Conservation (phyloP, 1,140 invertebrate genomes). For the Micrasema longulum region DNA sequence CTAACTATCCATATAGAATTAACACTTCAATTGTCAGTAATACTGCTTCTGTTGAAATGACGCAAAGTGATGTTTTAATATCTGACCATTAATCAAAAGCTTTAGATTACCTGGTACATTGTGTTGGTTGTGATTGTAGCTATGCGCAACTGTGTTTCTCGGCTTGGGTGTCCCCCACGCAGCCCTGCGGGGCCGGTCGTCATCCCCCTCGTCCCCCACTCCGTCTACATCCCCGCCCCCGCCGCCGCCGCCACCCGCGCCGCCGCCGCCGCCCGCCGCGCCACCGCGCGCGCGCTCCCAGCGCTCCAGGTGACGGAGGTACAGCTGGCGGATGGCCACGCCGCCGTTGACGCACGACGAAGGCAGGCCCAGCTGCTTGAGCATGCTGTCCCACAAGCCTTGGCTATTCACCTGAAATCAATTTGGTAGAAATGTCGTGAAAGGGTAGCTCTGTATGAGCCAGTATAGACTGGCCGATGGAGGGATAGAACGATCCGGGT, state of each 20-base stretch:
- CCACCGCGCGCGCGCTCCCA: slow-evolving; percentile 58
- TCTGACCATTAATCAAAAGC: no score
- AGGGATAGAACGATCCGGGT: no score
- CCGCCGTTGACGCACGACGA: slow-evolving; percentile 84
- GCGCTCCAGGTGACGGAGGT: slow-evolving; percentile 81
- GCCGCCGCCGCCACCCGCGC: slow-evolving; percentile 25
- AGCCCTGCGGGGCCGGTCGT: slow-evolving; percentile 77
- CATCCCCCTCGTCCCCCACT: slow-evolving; percentile 80
- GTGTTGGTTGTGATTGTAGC: slow-evolving; percentile 88
- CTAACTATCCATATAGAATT: no score
- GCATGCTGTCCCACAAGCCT: slow-evolving; percentile 86
- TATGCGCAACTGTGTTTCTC: slow-evolving; percentile 75
- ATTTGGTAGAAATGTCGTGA: no score
- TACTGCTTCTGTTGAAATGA: no score
- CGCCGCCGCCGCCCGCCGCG: not conserved
- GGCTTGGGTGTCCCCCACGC: slow-evolving; percentile 72
- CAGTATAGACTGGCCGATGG: no score
- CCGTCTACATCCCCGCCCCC: slow-evolving; percentile 85
- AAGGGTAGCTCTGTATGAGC: no score
- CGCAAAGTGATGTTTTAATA: no score
- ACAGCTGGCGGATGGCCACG: slow-evolving; percentile 89
- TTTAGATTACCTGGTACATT: slow-evolving; percentile 76
- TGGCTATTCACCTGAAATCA: slow-evolving; percentile 81
- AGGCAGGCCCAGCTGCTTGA: slow-evolving; percentile 80
- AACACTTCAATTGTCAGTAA: no score